Conservation (phyloP, 2,113 vertebrate genomes). For the Oncorhynchus mykiss region DNA sequence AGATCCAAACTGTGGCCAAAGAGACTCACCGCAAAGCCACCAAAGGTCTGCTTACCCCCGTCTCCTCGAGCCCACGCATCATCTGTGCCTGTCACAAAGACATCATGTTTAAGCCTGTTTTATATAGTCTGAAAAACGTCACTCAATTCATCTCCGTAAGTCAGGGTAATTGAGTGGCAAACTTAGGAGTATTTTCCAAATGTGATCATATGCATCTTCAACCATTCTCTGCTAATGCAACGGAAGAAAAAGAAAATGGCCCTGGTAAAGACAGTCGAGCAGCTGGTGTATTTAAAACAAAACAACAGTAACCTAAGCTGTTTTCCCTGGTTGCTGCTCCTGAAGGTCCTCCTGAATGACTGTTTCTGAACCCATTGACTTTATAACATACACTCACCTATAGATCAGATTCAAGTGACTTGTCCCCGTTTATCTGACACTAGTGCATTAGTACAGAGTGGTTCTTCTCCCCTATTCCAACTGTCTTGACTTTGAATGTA, state of each 20-base stretch:
- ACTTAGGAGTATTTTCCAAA: slow-evolving; percentile 27
- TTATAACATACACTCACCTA: slow-evolving; percentile 33
- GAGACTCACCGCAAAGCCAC: slow-evolving; percentile 95
- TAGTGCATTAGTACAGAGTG: slow-evolving; percentile 71
- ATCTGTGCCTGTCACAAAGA: slow-evolving; percentile 49
- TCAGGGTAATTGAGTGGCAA: slow-evolving; percentile 24
- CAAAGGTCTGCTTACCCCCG: slow-evolving; percentile 82
- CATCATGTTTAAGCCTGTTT: slow-evolving; percentile 37
- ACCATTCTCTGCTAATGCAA: slow-evolving; percentile 74
- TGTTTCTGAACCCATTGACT: slow-evolving; percentile 41
- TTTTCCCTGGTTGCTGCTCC: slow-evolving; percentile 20
- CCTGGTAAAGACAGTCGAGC: slow-evolving; percentile 33
- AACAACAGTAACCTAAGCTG: slow-evolving; percentile 13
- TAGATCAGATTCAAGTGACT: slow-evolving; percentile 18
- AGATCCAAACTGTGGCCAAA: slow-evolving; percentile 90
- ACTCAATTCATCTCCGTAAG: slow-evolving; percentile 33
- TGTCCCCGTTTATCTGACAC: slow-evolving; percentile 48
- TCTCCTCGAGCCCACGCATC: slow-evolving; percentile 50
- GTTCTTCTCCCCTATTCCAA: slow-evolving; percentile 48
- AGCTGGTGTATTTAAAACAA: slow-evolving; percentile 27
- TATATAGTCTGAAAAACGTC: not conserved
- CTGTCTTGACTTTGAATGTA: slow-evolving; percentile 69
- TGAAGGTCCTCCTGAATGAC: slow-evolving; percentile 46
- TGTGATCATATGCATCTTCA: slow-evolving; percentile 36
- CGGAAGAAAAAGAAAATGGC: slow-evolving; percentile 34